A percentile compares a stretch with the other conserved stretches of the same genome.
Conservation (phyloP, 1,140 invertebrate species). For the Ericerus pela region DNA sequence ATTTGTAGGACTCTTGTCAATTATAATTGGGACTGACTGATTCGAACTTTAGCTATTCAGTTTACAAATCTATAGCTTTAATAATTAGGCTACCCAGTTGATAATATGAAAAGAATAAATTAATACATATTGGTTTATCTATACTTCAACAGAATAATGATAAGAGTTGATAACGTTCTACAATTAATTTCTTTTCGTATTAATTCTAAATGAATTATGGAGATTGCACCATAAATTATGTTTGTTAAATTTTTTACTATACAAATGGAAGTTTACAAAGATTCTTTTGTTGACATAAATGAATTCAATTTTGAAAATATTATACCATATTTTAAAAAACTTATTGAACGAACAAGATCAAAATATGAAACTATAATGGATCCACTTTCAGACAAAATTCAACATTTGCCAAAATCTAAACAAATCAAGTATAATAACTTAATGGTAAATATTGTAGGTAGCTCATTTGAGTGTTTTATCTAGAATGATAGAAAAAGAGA, state of each 20-base stretch:
- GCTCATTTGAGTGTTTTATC: conserved; percentile 3
- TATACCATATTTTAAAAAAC: conserved; percentile 3
- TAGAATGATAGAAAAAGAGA: too few relatives aligned
- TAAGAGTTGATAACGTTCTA: not conserved
- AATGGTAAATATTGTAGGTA: not conserved
- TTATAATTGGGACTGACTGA: not conserved
- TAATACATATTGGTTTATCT: not conserved
- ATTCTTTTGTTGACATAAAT: not conserved
- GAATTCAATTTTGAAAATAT: conserved; percentile 6
- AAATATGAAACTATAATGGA: not conserved
- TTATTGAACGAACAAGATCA: too few relatives aligned
- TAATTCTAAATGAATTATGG: not conserved
- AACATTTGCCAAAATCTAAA: not conserved
- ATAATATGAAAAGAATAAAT: not conserved
- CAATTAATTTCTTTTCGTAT: not conserved
- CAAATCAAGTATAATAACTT: not conserved
- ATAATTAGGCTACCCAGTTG: not conserved
- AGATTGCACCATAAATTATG: not conserved
- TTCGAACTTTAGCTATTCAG: not conserved
- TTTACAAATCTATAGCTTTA: not conserved
- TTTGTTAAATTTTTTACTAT: not conserved
- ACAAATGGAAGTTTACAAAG: too few relatives aligned
- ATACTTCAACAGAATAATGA: not conserved
- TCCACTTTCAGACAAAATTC: not conserved
- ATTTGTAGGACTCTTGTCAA: not conserved